Evolutionary conservation across 2,888 invertebrate species (phyloP), one percentile per base, ranked within the genome.

Genomic region (Trichogramma dendrolimi): DNA sequence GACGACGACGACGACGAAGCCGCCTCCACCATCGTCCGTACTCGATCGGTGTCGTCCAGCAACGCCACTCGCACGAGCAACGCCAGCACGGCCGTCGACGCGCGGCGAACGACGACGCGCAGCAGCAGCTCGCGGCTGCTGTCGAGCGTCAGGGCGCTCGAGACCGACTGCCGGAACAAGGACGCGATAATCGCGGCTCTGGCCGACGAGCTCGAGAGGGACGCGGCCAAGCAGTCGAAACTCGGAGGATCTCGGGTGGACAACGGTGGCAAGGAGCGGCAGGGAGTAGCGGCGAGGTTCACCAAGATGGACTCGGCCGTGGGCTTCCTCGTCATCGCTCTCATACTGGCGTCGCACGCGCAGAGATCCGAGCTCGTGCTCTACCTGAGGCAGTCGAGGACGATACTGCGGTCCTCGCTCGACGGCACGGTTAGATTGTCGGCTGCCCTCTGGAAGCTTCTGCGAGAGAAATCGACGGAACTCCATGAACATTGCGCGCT

Each of bases 141-240:
- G 6, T 55, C 54, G 1, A 61, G 62, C 4, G 54, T 71, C 4
- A 67, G 65, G 7, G 46, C 64, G 6, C 46, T 71, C 11, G 68
- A 70, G 46, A 56, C 46, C 6, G 68, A 67, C 38, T 71, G 68
- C 50, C 67, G 68, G 1, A 64, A 56, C 38, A 70, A 71, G 52
- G 69, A 69, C 10, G 62, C 62, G 11, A 67, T 71, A 57, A 69
- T 69, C 4, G 60, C 62, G 5, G 66, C 64, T 3, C 46, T 71
- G 40, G 62, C 67, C 4, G 64, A 70, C 42, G 68, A 68, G 42
- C n/a, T 70, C 42, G 58, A 47, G 8, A 48, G 8, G 0, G 51
- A 11, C 6, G 38, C 10, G n/a, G 41, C 14, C 7, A 51, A 52
- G 6, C 50, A 44, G n/a, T 14, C 48, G 1, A 46, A 47, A 2